Conservation (phyloP, 2,888 invertebrate species). For the Boloria euphrosyne region DNA sequence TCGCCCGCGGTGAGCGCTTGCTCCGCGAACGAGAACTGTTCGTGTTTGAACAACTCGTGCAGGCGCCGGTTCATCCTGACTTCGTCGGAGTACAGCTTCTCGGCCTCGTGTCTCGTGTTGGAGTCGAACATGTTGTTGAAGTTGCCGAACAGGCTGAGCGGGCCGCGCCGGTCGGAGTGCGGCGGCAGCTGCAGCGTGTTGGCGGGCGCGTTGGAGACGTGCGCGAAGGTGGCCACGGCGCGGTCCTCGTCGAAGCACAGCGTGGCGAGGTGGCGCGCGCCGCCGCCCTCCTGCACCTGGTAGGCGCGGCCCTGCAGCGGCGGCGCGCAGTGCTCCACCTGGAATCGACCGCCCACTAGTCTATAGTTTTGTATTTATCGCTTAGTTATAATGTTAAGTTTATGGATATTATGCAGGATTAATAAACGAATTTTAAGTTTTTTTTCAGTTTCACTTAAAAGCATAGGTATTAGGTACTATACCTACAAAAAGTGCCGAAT, state of each 20-base stretch:
- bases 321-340: conserved; percentile 63
- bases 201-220: conserved; percentile 47
- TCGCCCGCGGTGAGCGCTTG: conserved; percentile 58
- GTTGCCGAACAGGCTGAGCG: conserved; percentile 71
- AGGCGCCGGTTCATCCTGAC: conserved; percentile 58
- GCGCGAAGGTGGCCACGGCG: conserved; percentile 51
- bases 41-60: conserved; percentile 60
- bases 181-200: conserved; percentile 50
- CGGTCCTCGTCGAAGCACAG: conserved; percentile 70
- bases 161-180: conserved; percentile 55
- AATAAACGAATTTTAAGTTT: too few relatives aligned
- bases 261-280: conserved; percentile 60
- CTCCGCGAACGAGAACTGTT: conserved; percentile 56
- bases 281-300: conserved; percentile 47
- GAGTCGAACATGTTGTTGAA: conserved; percentile 77
- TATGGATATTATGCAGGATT: too few relatives aligned
- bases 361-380: too few relatives aligned
- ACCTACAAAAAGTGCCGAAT: too few relatives aligned
- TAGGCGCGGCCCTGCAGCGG: conserved; percentile 72
- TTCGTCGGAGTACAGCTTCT: conserved; percentile 67
- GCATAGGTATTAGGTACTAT: too few relatives aligned
- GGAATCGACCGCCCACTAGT: neutral
- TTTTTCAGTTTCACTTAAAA: too few relatives aligned
- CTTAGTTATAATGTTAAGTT: too few relatives aligned
- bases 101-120: conserved; percentile 60